These are phyloP conservation scores for Zaprionus camerounensis DNA, from an alignment of 1,140 invertebrate species.

Conservation along the genomic window DNA sequence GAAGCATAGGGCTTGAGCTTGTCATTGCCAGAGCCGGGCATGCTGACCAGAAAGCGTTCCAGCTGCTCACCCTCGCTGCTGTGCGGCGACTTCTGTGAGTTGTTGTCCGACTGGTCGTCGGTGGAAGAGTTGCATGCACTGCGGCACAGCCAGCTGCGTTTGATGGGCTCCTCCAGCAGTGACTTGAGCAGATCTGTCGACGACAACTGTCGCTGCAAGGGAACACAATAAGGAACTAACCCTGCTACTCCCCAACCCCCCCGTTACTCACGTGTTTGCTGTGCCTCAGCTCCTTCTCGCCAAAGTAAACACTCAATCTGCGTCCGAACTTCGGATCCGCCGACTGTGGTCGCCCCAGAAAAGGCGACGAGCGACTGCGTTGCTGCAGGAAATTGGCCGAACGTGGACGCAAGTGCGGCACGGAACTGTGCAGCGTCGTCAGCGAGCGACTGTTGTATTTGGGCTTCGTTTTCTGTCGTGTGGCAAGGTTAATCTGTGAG, in stretches of 20 bases:
- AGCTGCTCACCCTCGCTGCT: conserved; percentile 63
- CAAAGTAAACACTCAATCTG: conserved; percentile 51
- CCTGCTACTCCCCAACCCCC: no score
- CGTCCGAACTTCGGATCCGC: conserved; percentile 76
- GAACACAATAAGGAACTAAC: neutral
- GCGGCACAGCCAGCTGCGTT: conserved; percentile 74
- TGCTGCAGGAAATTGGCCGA: conserved; percentile 77
- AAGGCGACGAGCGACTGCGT: conserved; percentile 72
- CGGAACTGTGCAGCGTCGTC: conserved; percentile 59
- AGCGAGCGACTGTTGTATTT: conserved; percentile 67
- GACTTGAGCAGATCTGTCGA: conserved; percentile 78
- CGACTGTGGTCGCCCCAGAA: conserved; percentile 75
- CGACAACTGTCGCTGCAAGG: conserved; percentile 59
- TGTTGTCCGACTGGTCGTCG: conserved; percentile 69
- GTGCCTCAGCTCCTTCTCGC: conserved; percentile 57
- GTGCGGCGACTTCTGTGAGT: conserved; percentile 51
- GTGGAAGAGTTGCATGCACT: conserved; percentile 68
- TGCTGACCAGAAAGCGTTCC: conserved; percentile 60
- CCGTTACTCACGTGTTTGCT: conserved; percentile 54
- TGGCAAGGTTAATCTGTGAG: conserved; percentile 77
- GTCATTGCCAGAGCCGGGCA: conserved; percentile 41
- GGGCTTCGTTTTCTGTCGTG: conserved; percentile 77
- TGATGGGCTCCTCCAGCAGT: conserved; percentile 79
- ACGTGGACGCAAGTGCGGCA: conserved; percentile 66
- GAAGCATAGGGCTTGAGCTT: conserved; percentile 53